Evolutionary conservation across 1,140 invertebrate genomes (phyloP).

Genomic region (Platyscapa corneri): DNA sequence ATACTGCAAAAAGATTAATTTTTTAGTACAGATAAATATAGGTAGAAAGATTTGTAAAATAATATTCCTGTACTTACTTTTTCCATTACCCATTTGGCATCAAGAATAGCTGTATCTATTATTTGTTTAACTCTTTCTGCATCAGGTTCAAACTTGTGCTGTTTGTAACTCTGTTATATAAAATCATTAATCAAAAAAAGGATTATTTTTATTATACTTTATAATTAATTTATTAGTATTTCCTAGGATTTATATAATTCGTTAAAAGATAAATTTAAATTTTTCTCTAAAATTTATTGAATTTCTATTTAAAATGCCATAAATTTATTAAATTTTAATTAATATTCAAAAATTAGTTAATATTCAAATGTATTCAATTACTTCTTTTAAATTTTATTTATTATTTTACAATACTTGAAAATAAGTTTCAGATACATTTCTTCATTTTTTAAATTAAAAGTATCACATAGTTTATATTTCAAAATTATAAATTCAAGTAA

Average conservation of each 20-base stretch:
- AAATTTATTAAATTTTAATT: background rate
- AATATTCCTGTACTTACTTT: slow-evolving; percentile 77
- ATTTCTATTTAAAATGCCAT: background rate
- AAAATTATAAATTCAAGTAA: too few relatives aligned
- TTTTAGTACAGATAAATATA: slow-evolving; percentile 13
- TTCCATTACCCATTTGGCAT: slow-evolving; percentile 86
- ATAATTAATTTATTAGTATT: too few relatives aligned
- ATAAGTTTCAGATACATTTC: too few relatives aligned
- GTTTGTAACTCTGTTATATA: slow-evolving; percentile 81
- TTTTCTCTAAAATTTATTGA: background rate
- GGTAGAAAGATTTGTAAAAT: slow-evolving; percentile 38
- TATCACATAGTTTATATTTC: too few relatives aligned
- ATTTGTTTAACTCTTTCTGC: slow-evolving; percentile 84
- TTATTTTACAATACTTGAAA: too few relatives aligned
- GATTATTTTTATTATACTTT: too few relatives aligned
- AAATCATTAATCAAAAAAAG: slow-evolving; percentile 26
- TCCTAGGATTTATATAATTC: background rate
- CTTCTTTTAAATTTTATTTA: background rate
- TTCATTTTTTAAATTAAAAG: too few relatives aligned
- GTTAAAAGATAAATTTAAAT: background rate
- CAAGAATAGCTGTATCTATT: slow-evolving; percentile 82
- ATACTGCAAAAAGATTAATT: slow-evolving; percentile 57
- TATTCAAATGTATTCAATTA: background rate
- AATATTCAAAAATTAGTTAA: background rate
- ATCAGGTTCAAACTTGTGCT: slow-evolving; percentile 84